A percentile compares a stretch with the other conserved stretches of the same genome.
Evolutionary conservation across 1,140 invertebrate genomes (phyloP).

Genomic region (Ceratina australensis): DNA sequence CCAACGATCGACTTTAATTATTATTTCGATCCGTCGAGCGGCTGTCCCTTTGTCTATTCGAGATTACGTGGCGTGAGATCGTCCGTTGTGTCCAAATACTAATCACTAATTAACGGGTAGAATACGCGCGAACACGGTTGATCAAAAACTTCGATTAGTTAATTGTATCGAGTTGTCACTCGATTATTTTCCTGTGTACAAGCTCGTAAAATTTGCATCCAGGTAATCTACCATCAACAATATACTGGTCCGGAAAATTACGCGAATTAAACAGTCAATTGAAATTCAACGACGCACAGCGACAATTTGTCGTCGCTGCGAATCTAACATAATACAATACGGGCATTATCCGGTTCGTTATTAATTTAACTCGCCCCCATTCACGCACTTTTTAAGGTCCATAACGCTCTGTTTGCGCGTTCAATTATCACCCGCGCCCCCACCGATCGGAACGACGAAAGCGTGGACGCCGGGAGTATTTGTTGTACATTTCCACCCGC

Average conservation of each 20-base stretch:
- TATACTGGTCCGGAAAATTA: background rate
- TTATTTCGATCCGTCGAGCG: constrained; percentile 56
- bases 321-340: background rate
- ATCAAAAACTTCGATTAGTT: constrained; percentile 11
- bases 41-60: background rate
- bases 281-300: background rate
- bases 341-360: background rate
- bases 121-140: background rate
- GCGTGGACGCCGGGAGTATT: no score
- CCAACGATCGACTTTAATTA: constrained; percentile 54
- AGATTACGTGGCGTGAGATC: constrained; percentile 22
- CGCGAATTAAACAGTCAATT: background rate
- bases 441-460: background rate
- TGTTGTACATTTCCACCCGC: no score
- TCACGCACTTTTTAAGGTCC: background rate
- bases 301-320: background rate
- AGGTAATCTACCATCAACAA: background rate
- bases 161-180: background rate
- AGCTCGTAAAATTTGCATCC: background rate
- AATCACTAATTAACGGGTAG: no score
- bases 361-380: background rate
- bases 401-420: background rate
- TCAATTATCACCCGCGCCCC: constrained; percentile 4
- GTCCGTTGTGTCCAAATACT: constrained; percentile 3
- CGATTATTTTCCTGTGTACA: background rate